phyloP scores from a whole-genome alignment of 2,888 invertebrate species.

The Eulithis testata region DNA sequence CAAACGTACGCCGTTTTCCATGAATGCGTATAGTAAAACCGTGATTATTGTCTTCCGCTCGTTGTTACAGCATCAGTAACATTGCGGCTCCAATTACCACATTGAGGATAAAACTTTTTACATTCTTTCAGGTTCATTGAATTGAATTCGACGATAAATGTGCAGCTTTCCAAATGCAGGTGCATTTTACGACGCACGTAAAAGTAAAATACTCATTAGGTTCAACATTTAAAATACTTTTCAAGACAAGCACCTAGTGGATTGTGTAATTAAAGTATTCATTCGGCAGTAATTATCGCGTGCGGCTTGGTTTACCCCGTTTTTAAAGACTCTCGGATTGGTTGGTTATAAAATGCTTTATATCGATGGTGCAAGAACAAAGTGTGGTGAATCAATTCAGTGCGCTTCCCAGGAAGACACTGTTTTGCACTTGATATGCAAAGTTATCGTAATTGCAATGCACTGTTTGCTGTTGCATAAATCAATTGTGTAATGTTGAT shows the following conservation, averaged over 20 bases:
- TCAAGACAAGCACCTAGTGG: not conserved
- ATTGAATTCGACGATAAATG: constrained; percentile 16
- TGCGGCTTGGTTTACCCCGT: too few relatives aligned
- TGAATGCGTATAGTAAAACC: constrained; percentile 42
- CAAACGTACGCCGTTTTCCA: constrained; percentile 42
- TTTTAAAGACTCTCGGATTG: too few relatives aligned
- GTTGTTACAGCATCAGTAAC: constrained; percentile 16
- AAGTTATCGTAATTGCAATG: constrained; percentile 19
- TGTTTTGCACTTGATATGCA: constrained; percentile 4
- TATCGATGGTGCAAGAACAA: not conserved
- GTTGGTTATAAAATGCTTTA: too few relatives aligned
- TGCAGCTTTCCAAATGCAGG: constrained; percentile 29
- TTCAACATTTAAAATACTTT: constrained; percentile 11
- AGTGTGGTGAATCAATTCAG: constrained; percentile 1
- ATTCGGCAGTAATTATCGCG: too few relatives aligned
- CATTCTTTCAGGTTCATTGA: constrained; percentile 23
- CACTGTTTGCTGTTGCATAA: constrained; percentile 28
- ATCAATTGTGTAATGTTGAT: constrained; percentile 24
- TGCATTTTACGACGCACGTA: constrained; percentile 14
- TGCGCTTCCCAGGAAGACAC: not conserved
- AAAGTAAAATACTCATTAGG: constrained; percentile 5
- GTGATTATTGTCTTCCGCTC: constrained; percentile 35
- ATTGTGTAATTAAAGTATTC: too few relatives aligned
- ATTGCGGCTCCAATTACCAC: constrained; percentile 13
- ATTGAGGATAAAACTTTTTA: constrained; percentile 18